Evolutionary conservation across 2,113 vertebrate genomes (phyloP).

Genomic region (Hylia prasina): DNA sequence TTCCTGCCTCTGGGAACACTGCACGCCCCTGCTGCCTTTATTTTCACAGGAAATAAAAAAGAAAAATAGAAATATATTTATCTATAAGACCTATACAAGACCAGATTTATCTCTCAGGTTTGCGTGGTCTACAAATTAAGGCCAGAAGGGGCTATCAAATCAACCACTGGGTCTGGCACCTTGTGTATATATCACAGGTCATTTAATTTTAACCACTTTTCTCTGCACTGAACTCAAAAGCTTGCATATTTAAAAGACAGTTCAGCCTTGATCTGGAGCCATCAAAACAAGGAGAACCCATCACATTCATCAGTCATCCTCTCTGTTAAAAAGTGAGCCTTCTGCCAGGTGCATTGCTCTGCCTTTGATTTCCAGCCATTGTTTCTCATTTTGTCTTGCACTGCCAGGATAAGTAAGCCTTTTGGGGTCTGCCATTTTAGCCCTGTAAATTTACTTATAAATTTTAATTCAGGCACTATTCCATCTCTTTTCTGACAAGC

Average conservation of each 20-base stretch:
- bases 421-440: not conserved
- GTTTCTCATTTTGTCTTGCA: not conserved
- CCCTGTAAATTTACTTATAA: not conserved
- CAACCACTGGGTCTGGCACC: not conserved
- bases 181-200: not conserved
- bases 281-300: conserved; percentile 12
- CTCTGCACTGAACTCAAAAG: not conserved
- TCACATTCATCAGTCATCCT: not conserved
- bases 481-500: not conserved
- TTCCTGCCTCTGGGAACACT: not conserved
- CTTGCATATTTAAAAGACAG: not conserved
- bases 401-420: not conserved
- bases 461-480: not conserved
- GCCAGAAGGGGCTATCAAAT: not conserved
- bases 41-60: not conserved
- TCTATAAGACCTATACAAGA: not conserved
- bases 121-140: not conserved
- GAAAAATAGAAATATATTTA: not conserved
- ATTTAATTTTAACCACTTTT: not conserved
- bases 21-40: not conserved
- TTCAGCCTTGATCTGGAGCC: conserved; percentile 1
- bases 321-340: not conserved
- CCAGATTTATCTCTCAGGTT: not conserved
- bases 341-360: not conserved
- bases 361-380: not conserved